Conservation (phyloP, 2,797 vertebrate species). For the Orientallactaga sibirica region DNA sequence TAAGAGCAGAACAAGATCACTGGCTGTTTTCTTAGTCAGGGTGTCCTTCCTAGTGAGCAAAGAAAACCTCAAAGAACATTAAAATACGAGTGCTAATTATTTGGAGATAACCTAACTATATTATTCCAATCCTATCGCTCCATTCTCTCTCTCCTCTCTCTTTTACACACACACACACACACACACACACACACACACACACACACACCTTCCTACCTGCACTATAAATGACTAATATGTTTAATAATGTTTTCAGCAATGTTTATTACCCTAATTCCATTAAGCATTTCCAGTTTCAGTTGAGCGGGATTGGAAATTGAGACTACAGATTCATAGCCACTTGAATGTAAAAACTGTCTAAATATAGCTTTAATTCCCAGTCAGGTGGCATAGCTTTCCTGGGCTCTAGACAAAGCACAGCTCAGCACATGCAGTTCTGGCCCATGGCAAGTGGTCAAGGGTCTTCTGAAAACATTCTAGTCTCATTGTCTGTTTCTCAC, state of each 20-base stretch:
- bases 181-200: neutral
- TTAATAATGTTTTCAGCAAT: slow-evolving; percentile 39
- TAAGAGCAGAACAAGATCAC: neutral
- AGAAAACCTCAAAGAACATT: neutral
- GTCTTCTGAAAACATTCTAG: neutral
- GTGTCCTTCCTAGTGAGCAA: neutral
- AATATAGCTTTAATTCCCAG: neutral
- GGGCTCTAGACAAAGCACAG: neutral
- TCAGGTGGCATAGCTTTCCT: neutral
- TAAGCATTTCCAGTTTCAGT: slow-evolving; percentile 27
- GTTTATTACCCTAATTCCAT: neutral
- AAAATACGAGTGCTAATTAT: slow-evolving; percentile 34
- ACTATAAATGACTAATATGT: neutral
- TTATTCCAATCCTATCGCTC: neutral
- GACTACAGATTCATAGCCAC: neutral
- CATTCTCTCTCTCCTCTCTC: neutral
- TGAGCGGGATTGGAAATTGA: neutral
- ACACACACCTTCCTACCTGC: neutral
- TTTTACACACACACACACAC: neutral
- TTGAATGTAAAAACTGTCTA: neutral
- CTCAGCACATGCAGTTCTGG: neutral
- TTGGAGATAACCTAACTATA: neutral
- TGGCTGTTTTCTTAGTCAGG: neutral
- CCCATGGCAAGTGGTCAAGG: too few species aligned
- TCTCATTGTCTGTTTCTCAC: neutral